Evolutionary conservation across 1,140 invertebrate genomes (phyloP).

Genomic region (Venturia canescens): DNA sequence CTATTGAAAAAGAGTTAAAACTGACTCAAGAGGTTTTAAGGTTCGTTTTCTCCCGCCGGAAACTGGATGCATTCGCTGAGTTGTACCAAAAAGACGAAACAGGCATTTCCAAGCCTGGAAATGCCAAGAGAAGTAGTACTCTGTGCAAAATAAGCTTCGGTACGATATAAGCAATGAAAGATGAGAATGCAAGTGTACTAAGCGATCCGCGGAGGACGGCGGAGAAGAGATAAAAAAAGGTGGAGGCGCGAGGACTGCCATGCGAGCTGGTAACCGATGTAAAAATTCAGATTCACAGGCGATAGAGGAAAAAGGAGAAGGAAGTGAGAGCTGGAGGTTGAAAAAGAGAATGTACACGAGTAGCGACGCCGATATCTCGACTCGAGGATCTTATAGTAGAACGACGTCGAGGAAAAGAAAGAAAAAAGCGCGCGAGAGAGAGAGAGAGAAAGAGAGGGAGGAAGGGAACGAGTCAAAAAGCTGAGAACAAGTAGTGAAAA

Average conservation of each 20-base stretch:
- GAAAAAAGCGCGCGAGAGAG: neutral
- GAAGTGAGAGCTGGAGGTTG: neutral
- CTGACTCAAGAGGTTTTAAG: neutral
- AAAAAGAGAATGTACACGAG: constrained; percentile 54
- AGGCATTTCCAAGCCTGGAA: neutral
- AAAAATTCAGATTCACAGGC: constrained; percentile 55
- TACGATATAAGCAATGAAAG: constrained; percentile 25
- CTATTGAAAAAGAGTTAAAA: too few species aligned
- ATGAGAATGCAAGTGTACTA: constrained; percentile 22
- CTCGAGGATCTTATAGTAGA: constrained; percentile 55
- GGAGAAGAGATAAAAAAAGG: constrained; percentile 3
- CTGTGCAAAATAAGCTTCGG: neutral
- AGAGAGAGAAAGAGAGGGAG: neutral
- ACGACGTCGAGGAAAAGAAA: constrained; percentile 3
- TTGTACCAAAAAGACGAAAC: constrained; percentile 5
- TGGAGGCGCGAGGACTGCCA: constrained; percentile 34
- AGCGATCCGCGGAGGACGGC: neutral
- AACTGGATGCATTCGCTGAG: neutral
- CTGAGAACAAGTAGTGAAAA: neutral
- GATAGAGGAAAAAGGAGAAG: constrained; percentile 49
- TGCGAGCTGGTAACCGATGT: constrained; percentile 42
- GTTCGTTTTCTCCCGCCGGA: neutral
- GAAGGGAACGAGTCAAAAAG: neutral
- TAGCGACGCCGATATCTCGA: constrained; percentile 63
- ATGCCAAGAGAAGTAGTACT: neutral